phyloP scores from a whole-genome alignment of 1,140 invertebrate species.

The Zaprionus gabonicus region DNA sequence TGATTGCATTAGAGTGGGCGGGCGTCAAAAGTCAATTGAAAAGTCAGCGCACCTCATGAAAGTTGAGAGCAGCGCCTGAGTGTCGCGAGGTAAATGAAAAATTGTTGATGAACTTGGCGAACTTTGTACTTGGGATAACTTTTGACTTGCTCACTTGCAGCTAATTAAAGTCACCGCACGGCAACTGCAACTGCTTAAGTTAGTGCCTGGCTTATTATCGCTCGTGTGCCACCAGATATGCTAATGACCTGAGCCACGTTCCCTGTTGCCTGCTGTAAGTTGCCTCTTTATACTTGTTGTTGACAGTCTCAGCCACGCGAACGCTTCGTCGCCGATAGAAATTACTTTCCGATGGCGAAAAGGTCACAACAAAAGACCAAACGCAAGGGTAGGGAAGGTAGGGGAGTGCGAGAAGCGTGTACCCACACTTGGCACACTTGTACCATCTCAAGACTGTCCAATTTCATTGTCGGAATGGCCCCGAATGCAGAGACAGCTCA shows the following conservation, averaged over 20 bases:
- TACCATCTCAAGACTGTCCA: neutral
- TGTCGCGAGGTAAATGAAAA: neutral
- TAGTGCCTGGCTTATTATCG: neutral
- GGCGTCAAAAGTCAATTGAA: constrained; percentile 62
- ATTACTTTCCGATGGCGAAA: constrained; percentile 12
- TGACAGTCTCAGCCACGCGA: neutral
- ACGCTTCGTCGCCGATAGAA: constrained; percentile 15
- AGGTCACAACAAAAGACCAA: neutral
- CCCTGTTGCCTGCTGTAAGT: neutral
- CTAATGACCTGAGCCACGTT: constrained; percentile 39
- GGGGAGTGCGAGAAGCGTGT: neutral
- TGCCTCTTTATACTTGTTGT: neutral
- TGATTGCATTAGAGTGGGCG: constrained; percentile 46
- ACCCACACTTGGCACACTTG: neutral
- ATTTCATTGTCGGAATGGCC: constrained; percentile 1
- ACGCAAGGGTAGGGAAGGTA: neutral
- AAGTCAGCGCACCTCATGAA: constrained; percentile 56
- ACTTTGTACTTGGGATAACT: neutral
- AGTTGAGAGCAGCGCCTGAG: constrained; percentile 1
- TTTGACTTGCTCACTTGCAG: constrained; percentile 13
- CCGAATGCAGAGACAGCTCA: neutral
- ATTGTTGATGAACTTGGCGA: constrained; percentile 6
- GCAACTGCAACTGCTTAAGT: neutral
- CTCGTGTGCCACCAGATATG: constrained; percentile 15
- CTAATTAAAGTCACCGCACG: constrained; percentile 21